Evolutionary conservation across 2,888 invertebrate species (phyloP).

Genomic region (Cephus pulcher): DNA sequence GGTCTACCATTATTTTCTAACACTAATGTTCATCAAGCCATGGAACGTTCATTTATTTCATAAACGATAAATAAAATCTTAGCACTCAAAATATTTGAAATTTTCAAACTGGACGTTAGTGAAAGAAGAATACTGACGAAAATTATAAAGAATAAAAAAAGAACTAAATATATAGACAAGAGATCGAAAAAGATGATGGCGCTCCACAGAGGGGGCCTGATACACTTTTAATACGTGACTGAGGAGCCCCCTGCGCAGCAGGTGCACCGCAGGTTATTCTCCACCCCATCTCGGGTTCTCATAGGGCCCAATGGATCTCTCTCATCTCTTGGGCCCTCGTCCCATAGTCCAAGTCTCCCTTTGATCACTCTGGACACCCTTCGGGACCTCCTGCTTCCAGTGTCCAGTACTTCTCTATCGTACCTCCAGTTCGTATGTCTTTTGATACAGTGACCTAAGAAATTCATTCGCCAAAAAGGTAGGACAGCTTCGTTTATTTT

Average conservation of each 20-base stretch:
- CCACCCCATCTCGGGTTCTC: slow-evolving; percentile 23
- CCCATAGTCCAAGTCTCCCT: neutral
- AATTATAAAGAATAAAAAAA: neutral
- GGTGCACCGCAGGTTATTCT: slow-evolving; percentile 66
- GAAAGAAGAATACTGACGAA: neutral
- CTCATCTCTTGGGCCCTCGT: slow-evolving; percentile 40
- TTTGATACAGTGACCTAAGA: neutral
- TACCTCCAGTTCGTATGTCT: neutral
- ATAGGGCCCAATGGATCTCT: neutral
- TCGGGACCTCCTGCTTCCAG: neutral
- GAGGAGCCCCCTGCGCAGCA: slow-evolving; percentile 65
- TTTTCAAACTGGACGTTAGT: neutral
- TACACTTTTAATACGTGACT: slow-evolving; percentile 52
- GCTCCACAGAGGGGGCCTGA: slow-evolving; percentile 31
- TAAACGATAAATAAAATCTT: neutral
- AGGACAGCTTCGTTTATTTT: neutral
- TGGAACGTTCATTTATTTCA: neutral
- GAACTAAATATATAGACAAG: neutral
- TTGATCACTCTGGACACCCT: neutral
- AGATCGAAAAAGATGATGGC: neutral
- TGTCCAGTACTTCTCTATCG: neutral
- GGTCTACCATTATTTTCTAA: neutral
- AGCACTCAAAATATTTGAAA: neutral
- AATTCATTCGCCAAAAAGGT: neutral
- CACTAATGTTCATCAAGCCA: neutral